Evolutionary conservation across 2,888 invertebrate genomes (phyloP).

Genomic region (Drosophila silvestris): DNA sequence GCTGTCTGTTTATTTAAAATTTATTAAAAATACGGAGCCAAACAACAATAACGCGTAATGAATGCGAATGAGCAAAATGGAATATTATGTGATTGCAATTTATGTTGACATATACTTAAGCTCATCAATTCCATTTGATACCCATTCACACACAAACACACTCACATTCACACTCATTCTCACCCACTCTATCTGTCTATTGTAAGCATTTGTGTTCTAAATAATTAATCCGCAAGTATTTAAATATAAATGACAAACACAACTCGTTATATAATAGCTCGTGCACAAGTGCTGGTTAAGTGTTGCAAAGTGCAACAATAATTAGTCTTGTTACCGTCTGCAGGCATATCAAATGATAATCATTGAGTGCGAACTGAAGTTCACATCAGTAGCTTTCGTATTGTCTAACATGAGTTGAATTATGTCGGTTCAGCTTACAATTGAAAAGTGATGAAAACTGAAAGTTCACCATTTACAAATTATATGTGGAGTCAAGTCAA

Average conservation of each 20-base stretch:
- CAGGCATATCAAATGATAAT: not conserved
- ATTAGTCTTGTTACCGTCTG: constrained; percentile 14
- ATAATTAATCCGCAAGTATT: constrained; percentile 77
- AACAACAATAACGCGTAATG: constrained; percentile 41
- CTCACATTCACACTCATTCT: not conserved
- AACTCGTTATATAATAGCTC: constrained; percentile 4
- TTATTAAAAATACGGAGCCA: constrained; percentile 68
- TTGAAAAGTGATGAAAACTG: not conserved
- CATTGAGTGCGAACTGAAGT: not conserved
- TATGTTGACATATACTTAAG: constrained; percentile 79
- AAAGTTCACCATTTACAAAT: not conserved
- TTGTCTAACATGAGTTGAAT: constrained; percentile 11
- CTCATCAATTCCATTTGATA: constrained; percentile 70
- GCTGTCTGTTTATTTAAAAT: constrained; percentile 73
- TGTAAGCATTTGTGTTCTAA: constrained; percentile 72
- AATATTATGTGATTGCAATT: constrained; percentile 76
- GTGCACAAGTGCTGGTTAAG: constrained; percentile 25
- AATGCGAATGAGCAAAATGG: constrained; percentile 51
- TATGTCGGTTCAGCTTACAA: not conserved
- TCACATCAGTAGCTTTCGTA: constrained; percentile 6
- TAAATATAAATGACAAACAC: constrained; percentile 43
- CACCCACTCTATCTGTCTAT: constrained; percentile 29
- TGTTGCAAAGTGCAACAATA: constrained; percentile 28
- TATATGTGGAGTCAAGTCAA: not conserved
- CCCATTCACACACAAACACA: not conserved